Conservation (phyloP, 2,888 invertebrate species). For the Stramonita haemastoma region DNA sequence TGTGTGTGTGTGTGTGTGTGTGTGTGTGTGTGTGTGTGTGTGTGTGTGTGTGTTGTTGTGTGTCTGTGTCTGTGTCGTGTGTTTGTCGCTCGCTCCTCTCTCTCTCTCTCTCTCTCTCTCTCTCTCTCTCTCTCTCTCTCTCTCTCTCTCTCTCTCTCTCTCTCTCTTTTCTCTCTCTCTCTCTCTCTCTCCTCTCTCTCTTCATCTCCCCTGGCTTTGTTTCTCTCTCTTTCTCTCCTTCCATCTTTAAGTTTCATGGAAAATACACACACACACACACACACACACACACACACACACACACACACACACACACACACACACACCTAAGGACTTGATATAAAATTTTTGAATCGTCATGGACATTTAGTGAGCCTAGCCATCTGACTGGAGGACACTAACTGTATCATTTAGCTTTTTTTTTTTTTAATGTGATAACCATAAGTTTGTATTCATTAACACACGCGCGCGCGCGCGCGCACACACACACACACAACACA, state of each 20-base stretch:
- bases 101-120: neutral
- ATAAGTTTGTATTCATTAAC: neutral
- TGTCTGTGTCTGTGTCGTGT: neutral
- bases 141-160: no score
- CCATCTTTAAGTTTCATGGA: neutral
- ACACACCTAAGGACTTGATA: no score
- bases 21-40: no score
- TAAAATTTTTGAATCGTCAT: no score
- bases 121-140: neutral
- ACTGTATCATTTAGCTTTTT: no score
- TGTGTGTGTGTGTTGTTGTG: no score
- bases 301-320: conserved; percentile 1
- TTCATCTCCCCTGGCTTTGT: no score
- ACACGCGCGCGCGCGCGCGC: neutral
- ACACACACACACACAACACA: neutral
- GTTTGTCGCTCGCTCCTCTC: neutral
- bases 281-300: conserved; percentile 6
- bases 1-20: no score
- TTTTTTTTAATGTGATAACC: no score
- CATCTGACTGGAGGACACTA: no score
- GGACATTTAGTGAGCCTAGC: no score
- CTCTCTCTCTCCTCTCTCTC: neutral
- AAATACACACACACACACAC: neutral
- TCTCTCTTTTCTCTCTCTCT: neutral
- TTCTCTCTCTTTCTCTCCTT: no score